Evolutionary conservation across 2,888 invertebrate genomes (phyloP), one percentile per base, ranked within the genome.

Genomic region (Calameuta idolon): DNA sequence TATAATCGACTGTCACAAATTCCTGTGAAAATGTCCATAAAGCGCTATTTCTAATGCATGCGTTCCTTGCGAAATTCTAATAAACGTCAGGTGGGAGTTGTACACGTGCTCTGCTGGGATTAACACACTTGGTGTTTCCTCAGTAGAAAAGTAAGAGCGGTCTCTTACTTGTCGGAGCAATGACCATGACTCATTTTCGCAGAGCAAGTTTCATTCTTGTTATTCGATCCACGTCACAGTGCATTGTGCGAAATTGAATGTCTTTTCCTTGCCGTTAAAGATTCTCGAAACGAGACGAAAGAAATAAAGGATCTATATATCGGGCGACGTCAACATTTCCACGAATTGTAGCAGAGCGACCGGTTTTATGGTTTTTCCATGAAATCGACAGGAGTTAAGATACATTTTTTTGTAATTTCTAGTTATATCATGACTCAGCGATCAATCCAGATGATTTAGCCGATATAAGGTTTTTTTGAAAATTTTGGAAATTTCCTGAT

Each of bases 101-200:
- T 9, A 55, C 55, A 55, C 55, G 55, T 55, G 55, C 23, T 55
- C 23, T 23, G 55, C 55, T 55, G 23, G 55, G 55, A 55, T 55
- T 55, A 55, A 55, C 55, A 55, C 55, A 55, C 55, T 55, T 30
- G 78, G 76, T 73, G 75, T 77, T 77, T 80, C 78, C 77, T 74
- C 79, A 68, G 75, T 76, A 79, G 69, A 78, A 77, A 82, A 82
- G 80, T 78, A 83, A 81, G 81, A 81, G 80, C 76, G 74, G 80
- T 75, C 34, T 80, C 30, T 23, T 74, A 77, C 68, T 31, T 35
- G 75, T 76, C 34, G 33, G 73, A 73, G 68, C 76, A 81, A 81
- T 69, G 85, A 82, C 85, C 84, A 80, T 85, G 85, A 85, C 83
- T 83, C 80, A 84, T 84, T 83, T 85, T 83, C 79, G 75, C 73